phyloP scores from a whole-genome alignment of 2,797 vertebrate genomes.

The Gadopsis bispinosus region DNA sequence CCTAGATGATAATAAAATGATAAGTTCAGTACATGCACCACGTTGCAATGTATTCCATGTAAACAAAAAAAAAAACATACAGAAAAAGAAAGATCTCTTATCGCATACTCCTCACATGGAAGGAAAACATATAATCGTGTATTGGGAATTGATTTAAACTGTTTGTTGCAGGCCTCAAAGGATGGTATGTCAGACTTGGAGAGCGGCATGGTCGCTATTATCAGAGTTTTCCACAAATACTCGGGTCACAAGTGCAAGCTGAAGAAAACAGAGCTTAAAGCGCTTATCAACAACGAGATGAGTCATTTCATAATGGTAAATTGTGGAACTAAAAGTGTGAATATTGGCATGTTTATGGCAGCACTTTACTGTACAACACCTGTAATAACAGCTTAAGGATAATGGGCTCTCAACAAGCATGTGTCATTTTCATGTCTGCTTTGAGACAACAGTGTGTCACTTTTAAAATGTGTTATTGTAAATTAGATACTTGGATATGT shows the following conservation, averaged over 20 bases:
- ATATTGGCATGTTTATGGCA: neutral
- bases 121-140: neutral
- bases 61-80: neutral
- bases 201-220: conserved; percentile 78
- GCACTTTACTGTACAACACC: neutral
- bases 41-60: neutral
- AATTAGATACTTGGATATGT: neutral
- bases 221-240: conserved; percentile 83
- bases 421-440: neutral
- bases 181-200: conserved; percentile 77
- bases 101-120: neutral
- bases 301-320: conserved; percentile 81
- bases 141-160: conserved; percentile 9
- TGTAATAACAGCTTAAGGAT: neutral
- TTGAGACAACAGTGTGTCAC: neutral
- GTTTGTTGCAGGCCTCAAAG: conserved; percentile 55
- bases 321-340: neutral
- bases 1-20: neutral
- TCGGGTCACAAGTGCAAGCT: conserved; percentile 80
- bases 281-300: conserved; percentile 85
- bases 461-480: conserved; percentile 1
- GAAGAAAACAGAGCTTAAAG: conserved; percentile 83
- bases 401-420: neutral
- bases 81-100: neutral
- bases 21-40: neutral